phyloP scores from a whole-genome alignment of 2,113 vertebrate genomes.

The Microtus ochrogaster region DNA sequence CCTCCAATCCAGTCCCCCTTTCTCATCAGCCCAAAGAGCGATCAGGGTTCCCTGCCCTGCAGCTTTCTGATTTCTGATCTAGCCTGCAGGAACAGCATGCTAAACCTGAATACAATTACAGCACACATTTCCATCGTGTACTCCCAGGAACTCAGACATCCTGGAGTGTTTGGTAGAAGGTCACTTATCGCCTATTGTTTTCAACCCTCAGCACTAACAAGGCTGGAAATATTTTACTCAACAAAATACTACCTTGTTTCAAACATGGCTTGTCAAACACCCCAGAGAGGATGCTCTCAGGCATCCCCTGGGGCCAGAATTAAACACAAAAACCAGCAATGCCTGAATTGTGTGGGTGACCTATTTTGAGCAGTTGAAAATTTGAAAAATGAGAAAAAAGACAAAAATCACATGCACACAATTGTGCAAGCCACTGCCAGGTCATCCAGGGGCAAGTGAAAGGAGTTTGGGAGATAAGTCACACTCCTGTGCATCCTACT shows the following conservation, averaged over 20 bases:
- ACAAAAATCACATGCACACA: neutral
- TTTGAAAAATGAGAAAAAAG: neutral
- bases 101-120: neutral
- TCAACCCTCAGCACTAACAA: neutral
- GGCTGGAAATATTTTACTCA: neutral
- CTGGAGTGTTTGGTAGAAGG: neutral
- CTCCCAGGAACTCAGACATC: neutral
- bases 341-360: neutral
- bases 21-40: too few relatives aligned
- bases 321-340: constrained; percentile 18
- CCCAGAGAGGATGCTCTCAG: neutral
- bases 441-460: neutral
- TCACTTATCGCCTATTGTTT: neutral
- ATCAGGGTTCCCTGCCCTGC: too few relatives aligned
- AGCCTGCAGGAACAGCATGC: neutral
- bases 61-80: constrained; percentile 3
- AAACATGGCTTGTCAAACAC: neutral
- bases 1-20: too few relatives aligned
- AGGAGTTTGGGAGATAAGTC: neutral
- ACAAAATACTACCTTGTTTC: neutral
- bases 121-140: neutral
- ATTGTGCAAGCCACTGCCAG: neutral
- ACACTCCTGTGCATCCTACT: neutral
- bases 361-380: neutral
- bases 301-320: neutral